Evolutionary conservation across 2,113 vertebrate genomes (phyloP).

Genomic region (Vireo altiloquus): DNA sequence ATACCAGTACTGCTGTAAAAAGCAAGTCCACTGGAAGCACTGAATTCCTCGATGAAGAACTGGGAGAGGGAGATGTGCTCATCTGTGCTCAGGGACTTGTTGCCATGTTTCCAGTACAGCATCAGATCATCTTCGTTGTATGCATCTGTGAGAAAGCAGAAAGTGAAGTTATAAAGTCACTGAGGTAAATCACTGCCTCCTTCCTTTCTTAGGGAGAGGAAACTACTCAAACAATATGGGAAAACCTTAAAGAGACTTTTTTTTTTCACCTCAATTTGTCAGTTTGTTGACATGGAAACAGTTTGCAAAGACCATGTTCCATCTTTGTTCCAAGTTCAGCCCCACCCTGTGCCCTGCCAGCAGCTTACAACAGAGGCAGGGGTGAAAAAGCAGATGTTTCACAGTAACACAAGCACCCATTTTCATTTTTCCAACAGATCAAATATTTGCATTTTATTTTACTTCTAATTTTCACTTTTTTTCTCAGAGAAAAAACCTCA

Average conservation of each 20-base stretch:
- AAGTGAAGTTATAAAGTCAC: background rate
- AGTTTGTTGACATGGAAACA: background rate
- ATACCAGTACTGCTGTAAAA: conserved; percentile 94
- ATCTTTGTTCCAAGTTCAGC: background rate
- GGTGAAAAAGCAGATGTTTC: background rate
- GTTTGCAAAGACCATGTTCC: background rate
- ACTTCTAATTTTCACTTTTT: background rate
- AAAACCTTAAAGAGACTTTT: background rate
- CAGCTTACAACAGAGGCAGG: background rate
- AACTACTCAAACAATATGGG: background rate
- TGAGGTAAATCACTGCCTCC: background rate
- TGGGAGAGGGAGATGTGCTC: conserved; percentile 89
- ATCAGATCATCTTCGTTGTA: conserved; percentile 93
- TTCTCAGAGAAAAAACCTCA: background rate
- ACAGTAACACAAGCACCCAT: background rate
- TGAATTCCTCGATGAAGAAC: conserved; percentile 91
- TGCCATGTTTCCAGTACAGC: conserved; percentile 91
- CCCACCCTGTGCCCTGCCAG: background rate
- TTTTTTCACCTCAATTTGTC: background rate
- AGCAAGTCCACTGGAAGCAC: conserved; percentile 86
- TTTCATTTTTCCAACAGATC: background rate
- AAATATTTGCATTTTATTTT: background rate
- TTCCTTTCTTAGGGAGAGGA: background rate
- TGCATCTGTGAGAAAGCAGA: conserved; percentile 77
- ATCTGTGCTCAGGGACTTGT: conserved; percentile 85